These are phyloP conservation scores for Gracilinanus agilis DNA, from an alignment of 2,113 vertebrate genomes.

Conservation along the genomic window DNA sequence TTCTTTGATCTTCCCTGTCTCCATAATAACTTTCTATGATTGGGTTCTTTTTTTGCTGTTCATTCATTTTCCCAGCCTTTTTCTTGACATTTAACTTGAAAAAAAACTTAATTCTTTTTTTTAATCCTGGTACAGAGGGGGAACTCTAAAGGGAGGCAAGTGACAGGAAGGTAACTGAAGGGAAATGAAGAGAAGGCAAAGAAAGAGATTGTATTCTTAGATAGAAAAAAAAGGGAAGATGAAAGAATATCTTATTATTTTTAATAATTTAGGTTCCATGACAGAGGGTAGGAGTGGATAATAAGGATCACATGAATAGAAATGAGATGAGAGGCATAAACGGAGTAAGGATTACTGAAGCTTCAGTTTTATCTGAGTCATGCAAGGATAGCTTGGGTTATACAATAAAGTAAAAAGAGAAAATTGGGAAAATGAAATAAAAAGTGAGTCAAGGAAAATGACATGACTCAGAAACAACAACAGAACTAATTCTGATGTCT, in stretches of 20 bases:
- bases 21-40: too few species aligned
- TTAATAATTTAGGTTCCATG: background rate
- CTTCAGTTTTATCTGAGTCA: background rate
- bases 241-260: background rate
- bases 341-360: background rate
- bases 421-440: background rate
- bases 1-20: too few species aligned
- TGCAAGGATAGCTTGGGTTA: background rate
- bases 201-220: too few species aligned
- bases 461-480: background rate
- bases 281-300: background rate
- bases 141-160: background rate
- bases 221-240: background rate
- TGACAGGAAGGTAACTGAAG: background rate
- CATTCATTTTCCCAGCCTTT: too few species aligned
- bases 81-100: too few species aligned
- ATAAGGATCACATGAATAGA: background rate
- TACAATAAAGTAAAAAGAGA: background rate
- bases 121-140: too few species aligned
- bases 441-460: slow-evolving; percentile 51
- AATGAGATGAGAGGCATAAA: background rate
- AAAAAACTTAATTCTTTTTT: too few species aligned
- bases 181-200: background rate
- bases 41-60: too few species aligned
- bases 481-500: background rate